Base-by-base conservation (phyloP, 2,888 invertebrate species). In the Melanchra persicariae region DNA sequence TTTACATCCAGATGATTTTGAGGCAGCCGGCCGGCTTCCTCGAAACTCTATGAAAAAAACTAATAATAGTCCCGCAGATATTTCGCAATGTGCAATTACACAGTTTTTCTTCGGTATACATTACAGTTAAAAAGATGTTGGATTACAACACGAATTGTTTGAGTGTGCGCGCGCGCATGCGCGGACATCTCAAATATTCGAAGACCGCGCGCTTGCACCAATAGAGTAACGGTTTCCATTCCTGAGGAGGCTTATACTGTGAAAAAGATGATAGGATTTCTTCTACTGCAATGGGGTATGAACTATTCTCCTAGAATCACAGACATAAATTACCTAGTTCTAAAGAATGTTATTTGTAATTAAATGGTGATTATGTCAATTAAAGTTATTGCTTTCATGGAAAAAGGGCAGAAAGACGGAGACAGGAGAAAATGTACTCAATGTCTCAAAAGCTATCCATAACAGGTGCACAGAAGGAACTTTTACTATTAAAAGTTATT, bases 111-210 rank as follows among this genome's bases (percentile, higher is more conserved):
- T 43, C 37, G 30, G 68, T 72, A 81, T 79, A 83, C 58, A 67
- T 85, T 81, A 84, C 83, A 79, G 58, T 63, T 83, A 81, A 85
- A 85, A 85, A 87, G 70, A 70, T 73, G 79, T 80, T 79, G 83
- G 80, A 85, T 86, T 85, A 87, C 81, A 85, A 86, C 83, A 79
- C 77, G 82, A 85, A 87, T 85, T 74, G 86, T 80, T 79, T 64
- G 75, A 61, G 76, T 57, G 26, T 68, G 61, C 60, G 81, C 83
- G 83, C 73, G 68, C 74, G 87, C 88, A 85, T 78, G 86, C 88
- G 80, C 40, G 81, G 83, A 63, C 73, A 51, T 70, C 73, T 78
- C 70, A 85, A 83, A 85, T 85, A 89, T 88, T 85, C 83, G 65
- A 85, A 87, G 81, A 87, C 66, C 77, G 84, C 85, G 77, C 78